phyloP scores from a whole-genome alignment of 2,888 invertebrate species.

The Deilephila porcellus region DNA sequence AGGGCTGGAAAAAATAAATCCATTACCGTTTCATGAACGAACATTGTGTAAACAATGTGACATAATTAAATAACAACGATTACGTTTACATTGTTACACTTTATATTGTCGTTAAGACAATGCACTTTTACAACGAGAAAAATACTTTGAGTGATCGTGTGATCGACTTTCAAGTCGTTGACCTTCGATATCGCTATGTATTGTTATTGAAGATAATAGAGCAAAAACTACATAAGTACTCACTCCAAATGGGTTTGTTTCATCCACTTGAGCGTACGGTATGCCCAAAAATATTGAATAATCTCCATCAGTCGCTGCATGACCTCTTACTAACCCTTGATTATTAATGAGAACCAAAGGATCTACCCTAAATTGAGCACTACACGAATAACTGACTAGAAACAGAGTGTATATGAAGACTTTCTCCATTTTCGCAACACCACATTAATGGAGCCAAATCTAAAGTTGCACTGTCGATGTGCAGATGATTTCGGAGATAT shows the following conservation, averaged over 20 bases:
- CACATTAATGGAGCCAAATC: constrained; percentile 25
- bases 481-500: constrained; percentile 42
- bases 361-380: constrained; percentile 64
- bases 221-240: constrained; percentile 47
- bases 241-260: constrained; percentile 75
- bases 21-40: not conserved
- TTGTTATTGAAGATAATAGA: constrained; percentile 24
- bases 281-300: constrained; percentile 75
- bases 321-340: constrained; percentile 74
- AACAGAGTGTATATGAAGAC: constrained; percentile 42
- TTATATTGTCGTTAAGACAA: constrained; percentile 15
- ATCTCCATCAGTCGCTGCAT: constrained; percentile 66
- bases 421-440: constrained; percentile 45
- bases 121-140: constrained; percentile 24
- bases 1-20: constrained; percentile 57
- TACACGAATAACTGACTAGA: constrained; percentile 40
- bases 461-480: constrained; percentile 34
- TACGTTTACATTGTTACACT: constrained; percentile 7
- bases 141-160: constrained; percentile 19
- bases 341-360: constrained; percentile 67
- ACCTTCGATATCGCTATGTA: constrained; percentile 12
- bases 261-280: constrained; percentile 72
- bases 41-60: constrained; percentile 13
- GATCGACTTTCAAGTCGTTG: constrained; percentile 22
- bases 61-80: constrained; percentile 1